These are phyloP conservation scores for Nemopilema nomurai DNA, from an alignment of 30 jellyfish, hydroid and myxozoan genomes.

Conservation along the genomic window DNA sequence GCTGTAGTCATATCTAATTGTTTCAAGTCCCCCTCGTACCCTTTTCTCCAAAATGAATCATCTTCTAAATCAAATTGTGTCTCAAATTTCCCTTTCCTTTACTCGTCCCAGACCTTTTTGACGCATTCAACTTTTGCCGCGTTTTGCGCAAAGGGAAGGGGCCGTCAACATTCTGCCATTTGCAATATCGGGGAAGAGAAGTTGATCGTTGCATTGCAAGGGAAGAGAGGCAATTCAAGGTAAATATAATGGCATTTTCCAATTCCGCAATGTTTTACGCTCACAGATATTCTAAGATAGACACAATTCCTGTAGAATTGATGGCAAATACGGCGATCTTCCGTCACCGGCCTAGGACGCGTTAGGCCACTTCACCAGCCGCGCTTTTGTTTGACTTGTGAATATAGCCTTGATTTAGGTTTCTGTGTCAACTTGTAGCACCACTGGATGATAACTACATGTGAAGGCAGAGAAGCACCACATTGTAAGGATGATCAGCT, in stretches of 20 bases:
- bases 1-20: no score
- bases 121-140: constrained; percentile 53
- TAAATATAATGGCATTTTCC: neutral
- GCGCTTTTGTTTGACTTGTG: neutral
- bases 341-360: neutral
- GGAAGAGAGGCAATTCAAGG: neutral
- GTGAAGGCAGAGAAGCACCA: neutral
- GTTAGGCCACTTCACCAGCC: neutral
- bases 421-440: neutral
- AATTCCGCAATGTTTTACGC: neutral
- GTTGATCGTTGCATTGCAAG: neutral
- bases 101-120: constrained; percentile 54
- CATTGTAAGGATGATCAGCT: neutral
- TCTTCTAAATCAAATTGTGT: no score
- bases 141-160: constrained; percentile 30
- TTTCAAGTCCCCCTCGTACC: no score
- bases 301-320: neutral
- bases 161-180: constrained; percentile 11
- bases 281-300: neutral
- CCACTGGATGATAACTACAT: neutral
- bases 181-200: neutral
- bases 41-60: no score
- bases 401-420: neutral
- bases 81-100: neutral
- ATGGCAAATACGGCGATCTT: neutral